phyloP scores from a whole-genome alignment of 2,888 invertebrate species.

The Xestia xanthographa region DNA sequence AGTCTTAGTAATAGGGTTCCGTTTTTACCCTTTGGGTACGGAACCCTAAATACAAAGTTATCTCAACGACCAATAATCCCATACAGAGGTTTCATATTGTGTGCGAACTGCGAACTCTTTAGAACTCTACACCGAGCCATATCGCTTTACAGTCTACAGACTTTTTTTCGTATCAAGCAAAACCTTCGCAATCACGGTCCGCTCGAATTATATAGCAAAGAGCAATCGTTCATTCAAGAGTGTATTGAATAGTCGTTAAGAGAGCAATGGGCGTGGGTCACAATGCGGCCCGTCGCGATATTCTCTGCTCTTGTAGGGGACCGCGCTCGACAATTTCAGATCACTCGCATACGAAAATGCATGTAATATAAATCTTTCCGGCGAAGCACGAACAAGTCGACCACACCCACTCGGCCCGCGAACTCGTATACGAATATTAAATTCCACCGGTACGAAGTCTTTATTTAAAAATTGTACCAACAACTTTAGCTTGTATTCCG shows the following conservation, averaged over 20 bases:
- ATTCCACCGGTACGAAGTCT: slow-evolving; percentile 87
- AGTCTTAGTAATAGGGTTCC: too few relatives aligned
- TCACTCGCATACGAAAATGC: slow-evolving; percentile 89
- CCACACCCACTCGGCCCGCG: slow-evolving; percentile 89
- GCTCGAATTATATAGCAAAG: slow-evolving; percentile 87
- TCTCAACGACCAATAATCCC: slow-evolving; percentile 75
- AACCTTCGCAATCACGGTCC: slow-evolving; percentile 82
- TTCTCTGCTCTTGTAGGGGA: slow-evolving; percentile 69
- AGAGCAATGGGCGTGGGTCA: slow-evolving; percentile 87
- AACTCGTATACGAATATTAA: slow-evolving; percentile 89
- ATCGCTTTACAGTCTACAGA: slow-evolving; percentile 89
- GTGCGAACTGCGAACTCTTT: slow-evolving; percentile 73
- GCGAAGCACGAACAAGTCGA: slow-evolving; percentile 87
- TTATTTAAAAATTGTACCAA: slow-evolving; percentile 83
- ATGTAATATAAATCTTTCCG: slow-evolving; percentile 91
- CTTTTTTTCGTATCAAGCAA: slow-evolving; percentile 82
- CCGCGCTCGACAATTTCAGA: slow-evolving; percentile 88
- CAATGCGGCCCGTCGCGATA: slow-evolving; percentile 78
- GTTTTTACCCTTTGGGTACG: too few relatives aligned
- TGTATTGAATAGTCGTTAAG: slow-evolving; percentile 89
- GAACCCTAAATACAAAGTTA: too few relatives aligned
- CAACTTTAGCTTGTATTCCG: slow-evolving; percentile 85
- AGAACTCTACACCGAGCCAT: slow-evolving; percentile 77
- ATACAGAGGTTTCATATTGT: slow-evolving; percentile 76
- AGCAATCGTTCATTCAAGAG: slow-evolving; percentile 89